A percentile compares a stretch with the other conserved stretches of the same genome.
These are phyloP conservation scores for Gonocerus acuteangulatus DNA, from an alignment of 2,888 invertebrate species.

Conservation along the genomic window DNA sequence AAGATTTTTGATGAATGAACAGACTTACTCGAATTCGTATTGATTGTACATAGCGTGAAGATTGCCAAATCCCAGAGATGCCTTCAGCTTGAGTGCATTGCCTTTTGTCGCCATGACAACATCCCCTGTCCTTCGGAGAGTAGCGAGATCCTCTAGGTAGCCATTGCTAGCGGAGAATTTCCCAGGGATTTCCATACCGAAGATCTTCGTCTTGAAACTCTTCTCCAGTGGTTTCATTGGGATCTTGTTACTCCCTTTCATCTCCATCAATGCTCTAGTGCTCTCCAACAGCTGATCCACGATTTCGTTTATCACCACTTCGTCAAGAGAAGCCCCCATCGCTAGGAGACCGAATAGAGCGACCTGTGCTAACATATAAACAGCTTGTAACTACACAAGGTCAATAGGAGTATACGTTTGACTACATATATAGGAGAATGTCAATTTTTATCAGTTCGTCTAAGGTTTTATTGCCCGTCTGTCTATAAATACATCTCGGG, in stretches of 20 bases:
- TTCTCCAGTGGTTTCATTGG: conserved; percentile 26
- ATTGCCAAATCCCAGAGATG: conserved; percentile 24
- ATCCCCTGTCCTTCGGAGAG: conserved; percentile 30
- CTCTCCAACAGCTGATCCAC: conserved; percentile 35
- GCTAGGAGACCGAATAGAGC: too few species aligned
- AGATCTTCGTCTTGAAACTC: conserved; percentile 29
- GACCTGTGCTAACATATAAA: too few species aligned
- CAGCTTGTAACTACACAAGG: too few species aligned
- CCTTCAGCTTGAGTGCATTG: conserved; percentile 23
- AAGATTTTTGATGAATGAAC: too few species aligned
- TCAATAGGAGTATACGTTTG: too few species aligned
- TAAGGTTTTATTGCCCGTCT: too few species aligned
- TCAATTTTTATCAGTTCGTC: too few species aligned
- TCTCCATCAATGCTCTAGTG: conserved; percentile 8
- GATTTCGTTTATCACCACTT: conserved; percentile 37
- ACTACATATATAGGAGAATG: too few species aligned
- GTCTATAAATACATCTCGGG: too few species aligned
- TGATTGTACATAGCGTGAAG: conserved; percentile 27
- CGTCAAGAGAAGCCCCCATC: neutral
- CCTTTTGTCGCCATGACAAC: conserved; percentile 31
- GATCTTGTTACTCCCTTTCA: conserved; percentile 29
- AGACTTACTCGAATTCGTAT: conserved; percentile 30
- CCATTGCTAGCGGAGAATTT: conserved; percentile 29
- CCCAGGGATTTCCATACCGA: conserved; percentile 21
- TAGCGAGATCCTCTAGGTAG: conserved; percentile 26